Conservation (phyloP, 1,140 invertebrate genomes). For the Ylistrum balloti region DNA sequence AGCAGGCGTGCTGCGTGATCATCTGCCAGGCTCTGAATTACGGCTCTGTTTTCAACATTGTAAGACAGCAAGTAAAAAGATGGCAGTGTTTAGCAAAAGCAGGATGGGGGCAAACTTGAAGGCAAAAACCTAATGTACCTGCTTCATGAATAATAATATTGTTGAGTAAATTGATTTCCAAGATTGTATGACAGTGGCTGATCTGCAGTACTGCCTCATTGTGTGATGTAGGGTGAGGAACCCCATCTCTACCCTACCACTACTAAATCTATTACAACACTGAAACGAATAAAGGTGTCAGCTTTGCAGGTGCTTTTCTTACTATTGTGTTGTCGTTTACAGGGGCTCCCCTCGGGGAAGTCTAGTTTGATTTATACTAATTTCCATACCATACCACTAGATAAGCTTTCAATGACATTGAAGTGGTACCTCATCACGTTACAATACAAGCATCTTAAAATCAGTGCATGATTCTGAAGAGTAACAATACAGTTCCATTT, state of each 20-base stretch:
- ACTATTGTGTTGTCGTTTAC: not conserved
- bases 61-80: constrained; percentile 31
- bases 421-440: not conserved
- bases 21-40: constrained; percentile 22
- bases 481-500: not conserved
- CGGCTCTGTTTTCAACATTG: constrained; percentile 9
- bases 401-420: not conserved
- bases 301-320: constrained; percentile 29
- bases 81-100: constrained; percentile 16
- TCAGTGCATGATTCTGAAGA: not conserved
- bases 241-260: not conserved
- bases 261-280: constrained; percentile 7
- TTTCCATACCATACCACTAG: not conserved
- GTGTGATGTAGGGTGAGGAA: not conserved
- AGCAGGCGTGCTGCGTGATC: constrained; percentile 30
- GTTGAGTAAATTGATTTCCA: constrained; percentile 6
- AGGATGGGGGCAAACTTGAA: not conserved
- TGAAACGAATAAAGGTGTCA: constrained; percentile 33
- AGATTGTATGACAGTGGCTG: not conserved
- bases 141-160: constrained; percentile 14
- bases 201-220: constrained; percentile 1
- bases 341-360: not conserved
- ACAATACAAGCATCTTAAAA: not conserved
- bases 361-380: not conserved
- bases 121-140: constrained; percentile 10